Conservation (phyloP, 2,797 vertebrate species). For the Rhincodon typus region DNA sequence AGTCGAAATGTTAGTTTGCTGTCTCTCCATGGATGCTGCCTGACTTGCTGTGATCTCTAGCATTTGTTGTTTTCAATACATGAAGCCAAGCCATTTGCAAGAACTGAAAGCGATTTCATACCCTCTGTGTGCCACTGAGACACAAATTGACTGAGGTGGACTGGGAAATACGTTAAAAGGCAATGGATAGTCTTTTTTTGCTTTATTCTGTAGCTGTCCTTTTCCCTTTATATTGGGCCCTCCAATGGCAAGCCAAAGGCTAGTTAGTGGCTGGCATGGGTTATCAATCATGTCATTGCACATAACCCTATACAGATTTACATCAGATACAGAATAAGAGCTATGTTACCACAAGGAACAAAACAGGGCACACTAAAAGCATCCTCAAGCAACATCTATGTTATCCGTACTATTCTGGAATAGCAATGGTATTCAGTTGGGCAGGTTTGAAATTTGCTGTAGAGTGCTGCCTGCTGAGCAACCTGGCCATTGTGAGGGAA, state of each 20-base stretch:
- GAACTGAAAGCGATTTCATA: too few species aligned
- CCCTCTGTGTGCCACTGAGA: too few species aligned
- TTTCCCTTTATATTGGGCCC: neutral
- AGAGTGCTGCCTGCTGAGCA: neutral
- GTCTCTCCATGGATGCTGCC: too few species aligned
- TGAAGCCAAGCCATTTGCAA: too few species aligned
- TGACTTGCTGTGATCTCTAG: too few species aligned
- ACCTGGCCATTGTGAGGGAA: neutral
- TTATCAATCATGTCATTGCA: neutral
- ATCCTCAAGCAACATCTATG: neutral
- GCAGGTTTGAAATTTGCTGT: neutral
- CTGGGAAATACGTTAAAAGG: too few species aligned
- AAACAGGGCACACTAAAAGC: neutral
- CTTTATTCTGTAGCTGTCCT: neutral
- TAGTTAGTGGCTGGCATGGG: neutral
- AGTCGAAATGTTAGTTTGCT: too few species aligned
- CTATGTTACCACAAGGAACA: neutral
- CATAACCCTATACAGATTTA: neutral
- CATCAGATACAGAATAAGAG: neutral
- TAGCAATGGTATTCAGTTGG: too few species aligned
- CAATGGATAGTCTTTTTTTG: too few species aligned
- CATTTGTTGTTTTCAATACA: too few species aligned
- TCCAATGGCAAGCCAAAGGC: neutral
- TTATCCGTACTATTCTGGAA: neutral
- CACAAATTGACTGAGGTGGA: too few species aligned